Evolutionary conservation across 2,888 invertebrate genomes (phyloP), one percentile per base, ranked within the genome.

Genomic region (Prosopocoilus inquinatus): DNA sequence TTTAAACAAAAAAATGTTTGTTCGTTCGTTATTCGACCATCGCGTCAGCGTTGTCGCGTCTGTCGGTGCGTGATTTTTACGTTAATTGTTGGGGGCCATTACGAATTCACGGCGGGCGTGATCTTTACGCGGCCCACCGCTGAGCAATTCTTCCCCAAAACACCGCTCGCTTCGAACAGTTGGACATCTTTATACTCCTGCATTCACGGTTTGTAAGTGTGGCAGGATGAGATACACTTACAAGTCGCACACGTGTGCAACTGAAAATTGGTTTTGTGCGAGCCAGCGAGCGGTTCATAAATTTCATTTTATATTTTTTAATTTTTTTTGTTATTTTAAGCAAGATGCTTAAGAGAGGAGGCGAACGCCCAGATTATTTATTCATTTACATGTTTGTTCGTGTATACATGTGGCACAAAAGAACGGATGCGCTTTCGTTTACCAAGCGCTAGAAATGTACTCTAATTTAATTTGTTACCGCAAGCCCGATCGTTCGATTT

Each of bases 121-220:
- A 41, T 41, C 41, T 41, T 41, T 16, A 16, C 16, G 16, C 15
- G 41, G 16, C 41, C 41, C 13, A 41, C 41, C 41, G 41, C 41
- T 41, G 41, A 8, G n/a, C 41, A 13, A 41, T 41, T 41, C 15
- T 16, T 15, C 41, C 41, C 16, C 9, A 41, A 41, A 13, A 16
- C 16, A 41, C 20, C 41, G 41, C 41, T 41, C 15, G 41, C 16
- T 8, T 15, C 34, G 33, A 47, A 47, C 47, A 35, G 47, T 47
- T 47, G 47, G 47, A 47, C 33, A 47, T 47, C 47, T 47, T 47
- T 47, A 47, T 47, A 47, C 35, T 20, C 20, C 15, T 35, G 35
- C 47, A 33, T 35, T 47, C 47, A 35, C 15, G 34, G 47, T 33
- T 34, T 47, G 47, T 47, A 47, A 47, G 47, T 47, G 47, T 47